Conservation (phyloP, 2,888 invertebrate species). For the Endotricha flammealis region DNA sequence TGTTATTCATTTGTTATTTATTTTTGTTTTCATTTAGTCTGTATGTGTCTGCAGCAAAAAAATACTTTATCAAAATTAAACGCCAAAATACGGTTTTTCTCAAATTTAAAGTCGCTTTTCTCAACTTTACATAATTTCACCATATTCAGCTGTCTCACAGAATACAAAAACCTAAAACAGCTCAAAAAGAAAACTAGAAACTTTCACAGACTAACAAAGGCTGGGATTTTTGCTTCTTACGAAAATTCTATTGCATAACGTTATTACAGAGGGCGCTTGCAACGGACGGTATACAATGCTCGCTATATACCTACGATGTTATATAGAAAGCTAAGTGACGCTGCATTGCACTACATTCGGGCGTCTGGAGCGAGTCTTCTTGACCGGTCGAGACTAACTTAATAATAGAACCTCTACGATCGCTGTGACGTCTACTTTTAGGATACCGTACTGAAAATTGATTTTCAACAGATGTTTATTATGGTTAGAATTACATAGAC, state of each 20-base stretch:
- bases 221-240: slow-evolving; percentile 26
- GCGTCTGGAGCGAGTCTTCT: slow-evolving; percentile 44
- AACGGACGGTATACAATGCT: slow-evolving; percentile 52
- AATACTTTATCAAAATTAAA: no score
- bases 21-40: no score
- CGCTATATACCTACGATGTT: slow-evolving; percentile 28
- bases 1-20: no score
- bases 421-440: slow-evolving; percentile 50
- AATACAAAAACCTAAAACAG: background rate
- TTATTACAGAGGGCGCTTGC: slow-evolving; percentile 46
- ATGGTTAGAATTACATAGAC: no score
- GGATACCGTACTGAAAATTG: slow-evolving; percentile 31
- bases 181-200: slow-evolving; percentile 1
- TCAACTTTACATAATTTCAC: no score
- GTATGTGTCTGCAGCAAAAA: no score
- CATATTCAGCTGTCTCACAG: no score
- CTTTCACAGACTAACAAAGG: slow-evolving; percentile 24
- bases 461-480: no score
- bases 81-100: no score
- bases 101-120: no score
- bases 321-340: slow-evolving; percentile 38
- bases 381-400: slow-evolving; percentile 57
- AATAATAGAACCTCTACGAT: slow-evolving; percentile 70
- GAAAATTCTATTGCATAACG: slow-evolving; percentile 53
- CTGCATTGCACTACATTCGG: slow-evolving; percentile 53